Base-by-base conservation (phyloP, 37 sponge, comb jelly and placozoan genomes). In the Halichondria panicea region DNA sequence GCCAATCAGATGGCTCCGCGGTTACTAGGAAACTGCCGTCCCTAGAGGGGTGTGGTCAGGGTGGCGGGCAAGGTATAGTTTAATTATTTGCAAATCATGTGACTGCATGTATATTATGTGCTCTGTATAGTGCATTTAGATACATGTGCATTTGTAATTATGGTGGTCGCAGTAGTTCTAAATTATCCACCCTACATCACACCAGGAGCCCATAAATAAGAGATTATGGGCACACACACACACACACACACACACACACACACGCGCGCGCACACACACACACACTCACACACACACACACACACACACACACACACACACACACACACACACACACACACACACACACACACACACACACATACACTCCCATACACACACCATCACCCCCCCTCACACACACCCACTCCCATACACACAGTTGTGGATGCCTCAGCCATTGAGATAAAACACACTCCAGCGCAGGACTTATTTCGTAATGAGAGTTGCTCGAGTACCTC, bases 401-500 rank as follows among this genome's bases (percentile, higher is more conserved):
- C 50, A 18, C 50, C 13, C 50, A 18, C 50, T 12, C 27, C 25
- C 60, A n/a, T 7, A 25, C 60, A 25, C 19, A n/a, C n/a, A n/a
- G n/a, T n/a, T n/a, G n/a, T n/a, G n/a, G n/a, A n/a, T n/a, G n/a
- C n/a, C n/a, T n/a, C n/a, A n/a, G n/a, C n/a, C n/a, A n/a, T n/a
- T n/a, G n/a, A 11, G 15, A 21, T 27, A 58, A 27, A 58, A 22
- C 19, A 11, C 25, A 12, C 27, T 24, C 6, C 15, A 21, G 24
- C 15, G 25, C 12, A 58, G 60, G 30, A 53, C 22, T 15, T 77
- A 35, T 61, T 25, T 25, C 64, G 70, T 0, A 73, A 76, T 1
- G 62, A 70, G 65, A 81, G 81, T 43, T 63, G 71, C 54, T 63
- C 71, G 3, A 81, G 81, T 44, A 79, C 69, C 4, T 78, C 69